Evolutionary conservation across 2,797 vertebrate species (phyloP), one percentile per base, ranked within the genome.

Genomic region (Falco berigora): DNA sequence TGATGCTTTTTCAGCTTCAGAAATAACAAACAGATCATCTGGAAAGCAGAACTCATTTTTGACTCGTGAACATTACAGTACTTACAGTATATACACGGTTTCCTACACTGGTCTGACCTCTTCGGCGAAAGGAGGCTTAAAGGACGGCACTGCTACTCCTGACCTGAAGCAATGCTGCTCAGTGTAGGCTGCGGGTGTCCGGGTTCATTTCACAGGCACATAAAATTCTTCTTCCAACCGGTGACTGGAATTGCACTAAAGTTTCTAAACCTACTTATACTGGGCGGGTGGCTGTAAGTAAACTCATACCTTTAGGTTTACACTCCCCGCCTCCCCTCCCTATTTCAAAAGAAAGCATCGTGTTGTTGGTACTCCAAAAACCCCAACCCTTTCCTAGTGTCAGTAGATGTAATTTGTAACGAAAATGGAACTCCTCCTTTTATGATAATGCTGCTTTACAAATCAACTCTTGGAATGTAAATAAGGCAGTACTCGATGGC

Each of bases 401-500:
- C 93, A 92, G 95, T 27, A 91, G 93, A 75, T 91, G 67, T 9
- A 52, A 88, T n/a, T 92, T 32, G 21, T 85, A 21, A 21, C 21
- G 47, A 19, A 76, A 91, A 68, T 1, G 8, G 20, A 72, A 46
- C 59, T 92, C 58, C 86, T 93, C 71, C 83, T 93, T 66, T 46
- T 44, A 50, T 34, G 50, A 83, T 77, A 75, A 56, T 22, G 61
- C 62, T 92, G 86, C 85, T 96, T 94, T 90, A 82, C 97, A 98
- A 97, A 96, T 92, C 90, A 97, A 92, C 91, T 85, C 79, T 69
- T 42, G 95, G 86, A 95, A 97, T 58, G 92, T 89, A 78, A 81
- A 36, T 88, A 95, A 98, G 97, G 96, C 97, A 97, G 97, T 75
- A 94, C 76, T 80, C 64, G 62, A 92, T 15, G 82, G 92, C 90